Percentiles rank a stretch among this genome's conserved stretches.
Evolutionary conservation across 2,888 invertebrate species (phyloP).

Genomic region (Camponotus fellah): DNA sequence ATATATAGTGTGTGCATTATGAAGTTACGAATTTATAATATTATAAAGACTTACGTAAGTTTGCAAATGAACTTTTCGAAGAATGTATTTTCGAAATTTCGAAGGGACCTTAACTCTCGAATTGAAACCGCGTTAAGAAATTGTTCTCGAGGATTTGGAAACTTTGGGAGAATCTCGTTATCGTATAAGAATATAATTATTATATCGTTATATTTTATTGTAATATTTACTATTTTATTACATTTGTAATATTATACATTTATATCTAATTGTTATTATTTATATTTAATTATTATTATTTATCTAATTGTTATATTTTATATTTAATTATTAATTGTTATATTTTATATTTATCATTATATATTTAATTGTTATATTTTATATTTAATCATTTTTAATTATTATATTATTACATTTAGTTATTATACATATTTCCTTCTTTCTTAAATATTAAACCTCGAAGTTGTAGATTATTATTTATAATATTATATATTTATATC

Average conservation of each 20-base stretch:
- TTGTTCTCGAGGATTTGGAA: background rate
- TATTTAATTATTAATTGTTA: too few species aligned
- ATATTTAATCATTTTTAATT: too few species aligned
- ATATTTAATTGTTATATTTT: too few species aligned
- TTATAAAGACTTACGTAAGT: background rate
- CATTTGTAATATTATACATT: too few species aligned
- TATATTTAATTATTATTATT: too few species aligned
- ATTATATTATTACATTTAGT: too few species aligned
- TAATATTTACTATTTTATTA: too few species aligned
- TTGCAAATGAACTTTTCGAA: background rate
- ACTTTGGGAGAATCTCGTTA: background rate
- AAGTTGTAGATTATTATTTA: background rate
- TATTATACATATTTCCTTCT: background rate
- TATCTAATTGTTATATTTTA: too few species aligned
- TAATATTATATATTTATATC: too few species aligned
- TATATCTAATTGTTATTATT: background rate
- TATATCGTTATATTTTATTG: too few species aligned
- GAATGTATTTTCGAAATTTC: background rate
- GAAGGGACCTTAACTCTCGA: background rate
- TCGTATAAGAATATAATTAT: too few species aligned
- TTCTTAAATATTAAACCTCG: background rate
- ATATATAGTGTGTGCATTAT: background rate
- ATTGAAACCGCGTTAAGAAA: background rate
- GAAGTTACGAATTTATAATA: background rate
- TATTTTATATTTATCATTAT: too few species aligned